Evolutionary conservation across 2,797 vertebrate genomes (phyloP), one percentile per base, ranked within the genome.

Genomic region (Thaleichthys pacificus): DNA sequence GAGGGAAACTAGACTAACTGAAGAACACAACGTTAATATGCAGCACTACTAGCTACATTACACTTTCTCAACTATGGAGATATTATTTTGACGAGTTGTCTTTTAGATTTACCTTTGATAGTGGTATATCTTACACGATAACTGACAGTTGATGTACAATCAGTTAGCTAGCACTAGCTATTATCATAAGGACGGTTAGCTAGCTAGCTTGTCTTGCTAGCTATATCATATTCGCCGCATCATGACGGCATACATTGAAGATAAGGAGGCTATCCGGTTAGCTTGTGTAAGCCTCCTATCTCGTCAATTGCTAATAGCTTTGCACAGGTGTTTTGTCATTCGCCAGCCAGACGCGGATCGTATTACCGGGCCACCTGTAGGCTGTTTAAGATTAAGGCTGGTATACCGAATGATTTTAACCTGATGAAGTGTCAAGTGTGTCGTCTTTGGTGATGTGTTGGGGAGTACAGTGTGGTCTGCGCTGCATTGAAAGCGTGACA

Each of bases 101-200:
- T 19, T 54, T 19, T 7, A 54, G 15, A 54, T 54, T 54, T 54
- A n/a, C 8, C 51, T 17, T 54, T 54, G 1, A 9, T 47, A 47
- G 14, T 7, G 7, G 17, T 22, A 28, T 26, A 14, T 8, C 5
- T 26, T 8, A 4, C 3, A 24, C 21, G 22, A 4, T 61, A 24
- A 60, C 22, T 60, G n/a, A 21, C 57, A 60, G 8, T 22, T 6
- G 9, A 60, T 35, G 32, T 3, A 35, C 32, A 35, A 35, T 35
- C 32, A 35, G 1, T 35, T 3, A 35, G 4, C n/a, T 60, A 60
- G 21, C 57, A 58, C n/a, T 58, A 58, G 19, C 56, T 58, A 21
- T 35, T 51, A 22, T 61, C 49, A 61, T 72, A 65, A 69, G 66
- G 66, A 68, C 28, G 60, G 61, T 54, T 3, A 62, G 38, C 57